These are phyloP conservation scores for Hylaeus anthracinus DNA, from an alignment of 1,140 invertebrate genomes.

Conservation along the genomic window DNA sequence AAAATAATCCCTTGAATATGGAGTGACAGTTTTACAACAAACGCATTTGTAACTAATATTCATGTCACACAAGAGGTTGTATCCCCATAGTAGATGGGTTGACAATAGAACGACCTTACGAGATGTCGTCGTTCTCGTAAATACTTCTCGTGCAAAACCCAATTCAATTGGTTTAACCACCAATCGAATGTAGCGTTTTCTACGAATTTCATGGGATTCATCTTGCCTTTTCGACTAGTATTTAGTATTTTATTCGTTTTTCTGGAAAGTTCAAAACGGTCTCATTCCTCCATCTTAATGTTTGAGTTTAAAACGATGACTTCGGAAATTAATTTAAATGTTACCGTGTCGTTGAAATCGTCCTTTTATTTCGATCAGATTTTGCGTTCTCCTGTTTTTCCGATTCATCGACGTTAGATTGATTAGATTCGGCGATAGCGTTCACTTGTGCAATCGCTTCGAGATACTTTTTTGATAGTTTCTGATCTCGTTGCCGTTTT, in stretches of 20 bases:
- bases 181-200: slow-evolving; percentile 27
- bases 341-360: neutral
- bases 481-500: neutral
- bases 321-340: neutral
- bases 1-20: neutral
- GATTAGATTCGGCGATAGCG: slow-evolving; percentile 10
- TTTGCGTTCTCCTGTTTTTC: slow-evolving; percentile 30
- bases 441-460: slow-evolving; percentile 6
- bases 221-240: neutral
- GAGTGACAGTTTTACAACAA: neutral
- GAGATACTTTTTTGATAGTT: neutral
- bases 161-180: slow-evolving; percentile 61
- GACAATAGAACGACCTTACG: slow-evolving; percentile 61
- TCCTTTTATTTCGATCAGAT: slow-evolving; percentile 2
- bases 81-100: slow-evolving; percentile 58
- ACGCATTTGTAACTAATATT: slow-evolving; percentile 8
- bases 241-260: neutral
- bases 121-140: slow-evolving; percentile 55
- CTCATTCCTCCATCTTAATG: neutral
- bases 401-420: slow-evolving; percentile 23
- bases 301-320: neutral
- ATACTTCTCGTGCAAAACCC: slow-evolving; percentile 59
- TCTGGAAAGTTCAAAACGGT: neutral
- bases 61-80: slow-evolving; percentile 7
- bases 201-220: neutral